These are phyloP conservation scores for Aptenodytes patagonicus DNA, from an alignment of 2,113 vertebrate species.

Conservation along the genomic window DNA sequence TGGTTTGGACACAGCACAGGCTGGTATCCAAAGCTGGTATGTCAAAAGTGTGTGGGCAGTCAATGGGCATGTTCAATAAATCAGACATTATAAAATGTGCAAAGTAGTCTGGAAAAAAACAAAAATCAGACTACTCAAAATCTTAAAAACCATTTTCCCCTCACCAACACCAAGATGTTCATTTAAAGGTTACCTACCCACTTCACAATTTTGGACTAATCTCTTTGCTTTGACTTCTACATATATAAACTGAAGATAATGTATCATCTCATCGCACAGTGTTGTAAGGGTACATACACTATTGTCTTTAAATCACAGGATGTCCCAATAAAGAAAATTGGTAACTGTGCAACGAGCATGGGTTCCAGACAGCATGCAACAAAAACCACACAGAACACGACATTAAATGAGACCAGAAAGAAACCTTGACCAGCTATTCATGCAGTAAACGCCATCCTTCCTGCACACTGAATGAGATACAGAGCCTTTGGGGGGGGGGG, in stretches of 20 bases:
- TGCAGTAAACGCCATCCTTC: fast-evolving
- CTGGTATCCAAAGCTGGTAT: background rate
- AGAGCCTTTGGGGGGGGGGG: background rate
- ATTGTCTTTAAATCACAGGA: background rate
- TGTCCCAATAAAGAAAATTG: background rate
- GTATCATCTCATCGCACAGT: background rate
- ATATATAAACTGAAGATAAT: background rate
- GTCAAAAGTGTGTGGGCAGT: background rate
- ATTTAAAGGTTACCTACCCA: background rate
- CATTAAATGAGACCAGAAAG: background rate
- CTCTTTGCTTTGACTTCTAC: background rate
- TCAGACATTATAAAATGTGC: background rate
- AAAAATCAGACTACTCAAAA: background rate
- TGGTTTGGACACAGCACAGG: background rate
- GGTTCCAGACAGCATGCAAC: background rate
- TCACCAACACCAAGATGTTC: background rate
- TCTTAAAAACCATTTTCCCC: background rate
- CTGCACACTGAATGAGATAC: background rate
- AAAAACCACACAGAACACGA: background rate
- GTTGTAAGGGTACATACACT: background rate
- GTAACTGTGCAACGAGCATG: background rate
- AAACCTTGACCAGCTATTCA: background rate
- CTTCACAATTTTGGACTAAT: background rate
- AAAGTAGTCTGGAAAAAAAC: background rate
- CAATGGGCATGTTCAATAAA: background rate